Evolutionary conservation across 1,140 invertebrate species (phyloP).

Genomic region (Cyrtorhinus lividipennis): DNA sequence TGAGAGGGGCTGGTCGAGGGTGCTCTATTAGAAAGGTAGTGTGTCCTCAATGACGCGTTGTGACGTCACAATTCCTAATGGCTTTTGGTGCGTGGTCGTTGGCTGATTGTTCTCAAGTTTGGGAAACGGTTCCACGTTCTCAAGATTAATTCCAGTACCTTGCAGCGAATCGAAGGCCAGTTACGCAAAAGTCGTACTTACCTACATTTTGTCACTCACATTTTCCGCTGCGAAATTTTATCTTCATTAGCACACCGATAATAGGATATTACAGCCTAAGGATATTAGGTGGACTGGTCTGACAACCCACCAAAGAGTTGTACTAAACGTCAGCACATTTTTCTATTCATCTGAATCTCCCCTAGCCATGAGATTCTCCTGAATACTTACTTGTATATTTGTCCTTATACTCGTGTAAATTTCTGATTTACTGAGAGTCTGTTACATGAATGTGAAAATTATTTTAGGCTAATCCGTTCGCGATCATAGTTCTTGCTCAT

Average conservation of each 20-base stretch:
- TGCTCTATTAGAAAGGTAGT: conserved; percentile 5
- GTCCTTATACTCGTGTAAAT: too few relatives aligned
- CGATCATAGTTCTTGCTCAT: too few relatives aligned
- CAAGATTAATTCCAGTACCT: too few relatives aligned
- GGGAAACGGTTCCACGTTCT: neutral
- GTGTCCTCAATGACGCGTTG: neutral
- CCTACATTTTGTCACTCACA: neutral
- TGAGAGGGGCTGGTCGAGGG: neutral
- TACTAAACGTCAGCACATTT: too few relatives aligned
- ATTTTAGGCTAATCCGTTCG: too few relatives aligned
- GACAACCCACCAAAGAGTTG: too few relatives aligned
- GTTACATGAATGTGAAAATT: too few relatives aligned
- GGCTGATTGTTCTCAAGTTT: neutral
- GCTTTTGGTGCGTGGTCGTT: neutral
- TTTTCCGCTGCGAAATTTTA: neutral
- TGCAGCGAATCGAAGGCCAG: neutral
- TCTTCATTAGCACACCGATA: neutral
- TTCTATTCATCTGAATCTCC: too few relatives aligned
- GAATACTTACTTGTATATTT: too few relatives aligned
- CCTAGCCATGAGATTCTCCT: too few relatives aligned
- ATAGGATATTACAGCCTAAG: neutral
- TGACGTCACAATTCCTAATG: neutral
- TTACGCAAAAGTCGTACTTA: neutral
- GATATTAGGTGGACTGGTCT: too few relatives aligned
- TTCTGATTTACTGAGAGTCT: too few relatives aligned